These are phyloP conservation scores for Harpalus rubripes DNA, from an alignment of 2,888 invertebrate genomes.

Conservation along the genomic window DNA sequence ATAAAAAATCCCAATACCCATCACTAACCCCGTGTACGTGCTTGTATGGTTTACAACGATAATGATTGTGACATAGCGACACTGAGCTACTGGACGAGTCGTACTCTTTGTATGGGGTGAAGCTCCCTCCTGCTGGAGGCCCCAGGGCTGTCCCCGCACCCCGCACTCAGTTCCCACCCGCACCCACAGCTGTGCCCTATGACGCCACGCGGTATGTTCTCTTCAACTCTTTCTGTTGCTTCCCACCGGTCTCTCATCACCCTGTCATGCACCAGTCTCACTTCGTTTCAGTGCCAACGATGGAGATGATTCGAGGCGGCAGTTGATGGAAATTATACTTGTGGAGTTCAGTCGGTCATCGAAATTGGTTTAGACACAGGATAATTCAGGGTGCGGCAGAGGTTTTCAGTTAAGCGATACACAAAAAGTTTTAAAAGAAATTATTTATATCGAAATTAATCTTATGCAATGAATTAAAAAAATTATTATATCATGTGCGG, in stretches of 20 bases:
- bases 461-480: too few relatives aligned
- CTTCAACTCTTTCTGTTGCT: conserved; percentile 58
- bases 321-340: too few relatives aligned
- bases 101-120: conserved; percentile 85
- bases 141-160: conserved; percentile 76
- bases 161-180: conserved; percentile 77
- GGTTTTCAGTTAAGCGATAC: too few relatives aligned
- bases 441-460: too few relatives aligned
- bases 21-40: neutral
- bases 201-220: conserved; percentile 80
- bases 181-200: conserved; percentile 79
- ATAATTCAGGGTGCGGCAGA: too few relatives aligned
- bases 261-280: neutral
- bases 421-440: too few relatives aligned
- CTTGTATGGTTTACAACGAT: conserved; percentile 32
- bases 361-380: too few relatives aligned
- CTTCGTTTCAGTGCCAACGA: conserved; percentile 2
- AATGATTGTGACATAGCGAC: conserved; percentile 78
- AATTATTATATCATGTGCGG: too few relatives aligned
- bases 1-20: too few relatives aligned
- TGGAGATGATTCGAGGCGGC: too few relatives aligned
- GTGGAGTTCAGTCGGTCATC: too few relatives aligned
- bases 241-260: neutral
- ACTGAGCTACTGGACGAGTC: conserved; percentile 85
- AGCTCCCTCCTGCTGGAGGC: conserved; percentile 79